Percentiles rank a stretch among this genome's conserved stretches.
Conservation (phyloP, 2,888 invertebrate genomes). For the Leptopilina myrica region DNA sequence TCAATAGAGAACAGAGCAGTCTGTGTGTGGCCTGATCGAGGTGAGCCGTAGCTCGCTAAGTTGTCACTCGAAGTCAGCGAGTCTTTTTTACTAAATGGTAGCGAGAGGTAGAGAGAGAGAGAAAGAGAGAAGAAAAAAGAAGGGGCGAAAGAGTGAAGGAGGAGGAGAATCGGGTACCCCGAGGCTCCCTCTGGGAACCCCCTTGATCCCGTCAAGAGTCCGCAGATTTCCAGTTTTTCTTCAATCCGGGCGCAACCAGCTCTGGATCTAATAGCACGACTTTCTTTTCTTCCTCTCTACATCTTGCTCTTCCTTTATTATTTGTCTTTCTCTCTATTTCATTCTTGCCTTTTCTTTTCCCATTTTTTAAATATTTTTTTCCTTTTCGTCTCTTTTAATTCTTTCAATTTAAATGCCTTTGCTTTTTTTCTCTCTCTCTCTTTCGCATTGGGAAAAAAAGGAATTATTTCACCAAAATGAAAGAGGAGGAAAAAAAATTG, state of each 20-base stretch:
- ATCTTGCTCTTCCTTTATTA: conserved; percentile 47
- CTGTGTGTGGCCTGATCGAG: conserved; percentile 67
- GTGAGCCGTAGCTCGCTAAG: conserved; percentile 74
- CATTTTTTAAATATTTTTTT: no score
- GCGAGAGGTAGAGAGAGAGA: conserved; percentile 29
- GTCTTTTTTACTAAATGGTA: conserved; percentile 67
- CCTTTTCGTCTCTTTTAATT: no score
- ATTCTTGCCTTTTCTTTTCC: no score
- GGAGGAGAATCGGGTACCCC: conserved; percentile 39
- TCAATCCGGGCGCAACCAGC: conserved; percentile 65
- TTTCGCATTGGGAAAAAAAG: no score
- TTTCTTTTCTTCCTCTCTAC: conserved; percentile 55
- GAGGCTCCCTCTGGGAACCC: conserved; percentile 58
- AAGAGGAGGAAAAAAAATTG: no score
- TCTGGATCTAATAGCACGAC: conserved; percentile 71
- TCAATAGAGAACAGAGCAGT: conserved; percentile 43
- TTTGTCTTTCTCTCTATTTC: conserved; percentile 2
- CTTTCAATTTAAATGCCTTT: no score
- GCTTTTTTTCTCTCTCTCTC: no score
- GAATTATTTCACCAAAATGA: no score
- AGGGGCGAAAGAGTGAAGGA: conserved; percentile 35
- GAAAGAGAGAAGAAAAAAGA: conserved; percentile 1
- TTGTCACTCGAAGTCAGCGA: conserved; percentile 74
- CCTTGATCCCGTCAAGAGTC: conserved; percentile 65
- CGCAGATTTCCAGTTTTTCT: conserved; percentile 74